phyloP scores from a whole-genome alignment of 2,888 invertebrate species.

The Hyposoter didymator region DNA sequence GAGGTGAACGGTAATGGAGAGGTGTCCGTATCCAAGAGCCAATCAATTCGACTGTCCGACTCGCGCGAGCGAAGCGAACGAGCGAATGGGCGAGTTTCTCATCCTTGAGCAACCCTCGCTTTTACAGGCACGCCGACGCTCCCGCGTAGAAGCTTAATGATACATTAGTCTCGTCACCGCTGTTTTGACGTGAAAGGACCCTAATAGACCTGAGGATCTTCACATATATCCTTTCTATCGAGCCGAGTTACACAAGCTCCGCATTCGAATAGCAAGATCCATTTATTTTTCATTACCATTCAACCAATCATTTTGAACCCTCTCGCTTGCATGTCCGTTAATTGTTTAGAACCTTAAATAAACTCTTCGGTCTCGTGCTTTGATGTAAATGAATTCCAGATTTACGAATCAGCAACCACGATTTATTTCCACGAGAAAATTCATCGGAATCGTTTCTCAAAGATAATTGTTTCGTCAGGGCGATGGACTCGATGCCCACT shows the following conservation, averaged over 20 bases:
- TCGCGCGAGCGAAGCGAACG: slow-evolving; percentile 34
- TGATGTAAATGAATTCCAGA: neutral
- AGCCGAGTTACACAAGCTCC: slow-evolving; percentile 7
- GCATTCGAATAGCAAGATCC: neutral
- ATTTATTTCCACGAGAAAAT: neutral
- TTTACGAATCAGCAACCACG: neutral
- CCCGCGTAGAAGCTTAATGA: slow-evolving; percentile 73
- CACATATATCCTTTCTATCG: slow-evolving; percentile 1
- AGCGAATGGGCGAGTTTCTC: slow-evolving; percentile 31
- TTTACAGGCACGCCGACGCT: neutral
- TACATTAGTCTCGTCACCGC: slow-evolving; percentile 75
- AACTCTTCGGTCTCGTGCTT: neutral
- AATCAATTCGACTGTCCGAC: slow-evolving; percentile 66
- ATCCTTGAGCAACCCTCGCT: slow-evolving; percentile 16
- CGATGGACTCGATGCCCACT: neutral
- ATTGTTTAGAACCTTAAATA: neutral
- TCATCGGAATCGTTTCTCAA: neutral
- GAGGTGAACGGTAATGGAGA: slow-evolving; percentile 51
- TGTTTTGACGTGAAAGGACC: slow-evolving; percentile 79
- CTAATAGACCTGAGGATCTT: slow-evolving; percentile 70
- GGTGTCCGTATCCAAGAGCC: slow-evolving; percentile 61
- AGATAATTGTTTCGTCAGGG: neutral
- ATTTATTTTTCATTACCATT: slow-evolving; percentile 8
- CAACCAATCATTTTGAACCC: slow-evolving; percentile 2
- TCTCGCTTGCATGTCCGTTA: neutral